Evolutionary conservation across 2,888 invertebrate species (phyloP).

Genomic region (Muscina levida): DNA sequence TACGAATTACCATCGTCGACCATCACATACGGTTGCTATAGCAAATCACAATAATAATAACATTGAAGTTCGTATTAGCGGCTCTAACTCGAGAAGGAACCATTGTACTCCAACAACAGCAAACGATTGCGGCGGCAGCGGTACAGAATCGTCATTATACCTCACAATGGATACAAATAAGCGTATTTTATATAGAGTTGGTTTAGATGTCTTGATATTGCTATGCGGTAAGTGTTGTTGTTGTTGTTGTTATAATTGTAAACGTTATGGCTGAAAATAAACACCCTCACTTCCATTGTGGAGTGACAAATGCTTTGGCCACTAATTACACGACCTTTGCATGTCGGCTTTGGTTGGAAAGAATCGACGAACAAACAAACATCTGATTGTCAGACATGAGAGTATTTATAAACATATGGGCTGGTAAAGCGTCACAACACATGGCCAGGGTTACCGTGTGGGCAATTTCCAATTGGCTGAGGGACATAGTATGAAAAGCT

Average conservation of each 20-base stretch:
- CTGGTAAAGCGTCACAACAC: too few species aligned
- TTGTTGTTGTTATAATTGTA: too few species aligned
- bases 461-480: too few species aligned
- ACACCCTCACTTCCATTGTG: background rate
- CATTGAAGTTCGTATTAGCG: constrained; percentile 69
- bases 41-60: constrained; percentile 68
- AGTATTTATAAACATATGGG: too few species aligned
- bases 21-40: constrained; percentile 61
- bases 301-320: too few species aligned
- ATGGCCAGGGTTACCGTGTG: too few species aligned
- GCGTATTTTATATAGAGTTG: constrained; percentile 83
- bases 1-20: constrained; percentile 5
- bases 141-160: constrained; percentile 52
- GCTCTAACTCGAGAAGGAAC: constrained; percentile 60
- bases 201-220: constrained; percentile 85
- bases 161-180: constrained; percentile 77
- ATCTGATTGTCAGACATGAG: too few species aligned
- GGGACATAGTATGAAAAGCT: too few species aligned
- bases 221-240: constrained; percentile 86
- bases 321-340: too few species aligned
- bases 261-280: background rate
- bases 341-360: too few species aligned
- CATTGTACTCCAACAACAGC: constrained; percentile 61
- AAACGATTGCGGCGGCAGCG: constrained; percentile 53
- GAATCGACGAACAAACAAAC: too few species aligned